Base-by-base conservation (phyloP, 2,888 invertebrate genomes). In the Heliconius sara region DNA sequence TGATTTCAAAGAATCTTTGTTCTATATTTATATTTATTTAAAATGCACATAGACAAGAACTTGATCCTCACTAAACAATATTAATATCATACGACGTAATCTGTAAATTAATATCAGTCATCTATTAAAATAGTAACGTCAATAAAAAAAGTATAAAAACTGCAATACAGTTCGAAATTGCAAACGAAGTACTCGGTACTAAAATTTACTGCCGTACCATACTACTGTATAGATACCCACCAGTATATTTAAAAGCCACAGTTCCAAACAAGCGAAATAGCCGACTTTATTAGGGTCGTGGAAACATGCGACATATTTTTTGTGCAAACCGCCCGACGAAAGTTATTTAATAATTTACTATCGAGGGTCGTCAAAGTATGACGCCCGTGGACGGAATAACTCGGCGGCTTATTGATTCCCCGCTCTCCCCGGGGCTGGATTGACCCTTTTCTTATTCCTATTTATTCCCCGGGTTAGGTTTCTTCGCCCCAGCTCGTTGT, bases 381-480 rank as follows among this genome's bases (percentile, higher is more conserved):
- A 81, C 76, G 80, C 74, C 78, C 80, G 81, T 34, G 80, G 82
- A 82, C 80, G 73, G 78, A 76, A 80, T 65, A 81, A 77, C 73
- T 72, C 75, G 71, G 72, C 76, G 71, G 77, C 77, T 77, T 78
- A 82, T 81, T 73, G 81, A 79, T 79, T 82, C 76, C 77, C 73
- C 78, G 43, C 7, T 72, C 77, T 63, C 83, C 81, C 81, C 79
- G 82, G 83, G 86, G 83, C 80, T 86, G 84, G 84, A 87, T 89
- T 87, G 90, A 89, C 91, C 91, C 91, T 88, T 89, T 88, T 86
- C 88, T 87, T 86, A 88, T 87, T 89, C 87, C 87, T 89, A 88
- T 90, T 88, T 88, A 86, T 87, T 85, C 87, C 83, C 83, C 84
- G 87, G 87, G 85, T 87, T 85, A 68, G 74, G 85, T 86, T 85